A percentile compares a stretch with the other conserved stretches of the same genome.
phyloP scores from a whole-genome alignment of 2,797 vertebrate genomes.

The Bradypodion pumilum region DNA sequence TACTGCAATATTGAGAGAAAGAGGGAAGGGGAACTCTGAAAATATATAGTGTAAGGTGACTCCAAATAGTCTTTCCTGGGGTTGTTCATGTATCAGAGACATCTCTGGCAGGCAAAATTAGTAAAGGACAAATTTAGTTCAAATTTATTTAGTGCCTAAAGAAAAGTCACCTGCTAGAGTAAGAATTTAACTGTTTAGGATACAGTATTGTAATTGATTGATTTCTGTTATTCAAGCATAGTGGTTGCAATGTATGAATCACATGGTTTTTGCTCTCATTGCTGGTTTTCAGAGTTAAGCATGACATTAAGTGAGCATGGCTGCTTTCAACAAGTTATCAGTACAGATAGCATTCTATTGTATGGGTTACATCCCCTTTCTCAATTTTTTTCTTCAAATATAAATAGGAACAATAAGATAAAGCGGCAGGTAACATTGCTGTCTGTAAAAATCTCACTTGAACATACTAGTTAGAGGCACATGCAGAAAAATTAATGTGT shows the following conservation, averaged over 20 bases:
- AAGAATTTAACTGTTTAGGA: neutral
- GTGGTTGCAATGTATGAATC: neutral
- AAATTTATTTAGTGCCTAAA: neutral
- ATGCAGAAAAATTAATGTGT: neutral
- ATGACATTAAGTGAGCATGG: neutral
- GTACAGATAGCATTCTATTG: neutral
- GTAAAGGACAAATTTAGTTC: neutral
- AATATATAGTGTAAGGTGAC: neutral
- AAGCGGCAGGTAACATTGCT: neutral
- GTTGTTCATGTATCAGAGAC: neutral
- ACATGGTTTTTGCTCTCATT: neutral
- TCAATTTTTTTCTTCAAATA: no score
- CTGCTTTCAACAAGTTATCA: neutral
- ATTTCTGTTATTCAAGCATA: neutral
- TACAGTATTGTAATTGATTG: neutral
- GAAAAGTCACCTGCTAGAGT: neutral
- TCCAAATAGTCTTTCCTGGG: neutral
- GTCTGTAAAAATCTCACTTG: neutral
- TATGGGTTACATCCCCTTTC: no score
- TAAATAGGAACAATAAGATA: neutral
- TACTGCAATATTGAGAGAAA: neutral
- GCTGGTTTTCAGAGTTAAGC: neutral
- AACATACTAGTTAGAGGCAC: neutral
- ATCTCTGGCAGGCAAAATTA: neutral
- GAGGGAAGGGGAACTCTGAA: neutral